Evolutionary conservation across 2,113 vertebrate species (phyloP).

Genomic region (Apistogramma diplotaenia): DNA sequence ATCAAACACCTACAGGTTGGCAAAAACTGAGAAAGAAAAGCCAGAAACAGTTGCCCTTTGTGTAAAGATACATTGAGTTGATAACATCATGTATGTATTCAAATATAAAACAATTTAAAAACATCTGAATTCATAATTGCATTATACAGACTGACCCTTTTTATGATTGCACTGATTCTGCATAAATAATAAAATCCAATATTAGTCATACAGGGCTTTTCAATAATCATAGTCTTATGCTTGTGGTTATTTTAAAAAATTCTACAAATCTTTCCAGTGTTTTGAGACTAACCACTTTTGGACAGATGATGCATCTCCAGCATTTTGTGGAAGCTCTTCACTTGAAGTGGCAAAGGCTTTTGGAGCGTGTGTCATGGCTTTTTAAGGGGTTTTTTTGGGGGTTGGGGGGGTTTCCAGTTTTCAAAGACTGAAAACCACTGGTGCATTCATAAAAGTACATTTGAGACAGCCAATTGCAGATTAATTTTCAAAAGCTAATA

Average conservation of each 20-base stretch:
- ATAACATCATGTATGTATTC: background rate
- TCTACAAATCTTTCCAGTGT: background rate
- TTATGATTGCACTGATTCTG: background rate
- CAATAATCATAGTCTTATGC: background rate
- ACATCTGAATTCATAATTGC: background rate
- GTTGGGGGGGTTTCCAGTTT: too few species aligned
- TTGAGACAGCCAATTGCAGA: background rate
- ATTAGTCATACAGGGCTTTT: background rate
- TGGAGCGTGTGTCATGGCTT: background rate
- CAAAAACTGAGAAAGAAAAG: background rate
- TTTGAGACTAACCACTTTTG: background rate
- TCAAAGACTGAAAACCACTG: background rate
- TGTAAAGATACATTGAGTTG: background rate
- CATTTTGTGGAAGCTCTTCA: background rate
- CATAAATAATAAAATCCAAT: background rate
- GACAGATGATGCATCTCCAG: background rate
- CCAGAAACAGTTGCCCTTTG: background rate
- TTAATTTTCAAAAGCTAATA: background rate
- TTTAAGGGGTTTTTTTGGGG: background rate
- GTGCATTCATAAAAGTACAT: background rate
- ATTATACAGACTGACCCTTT: background rate
- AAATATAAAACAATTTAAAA: background rate
- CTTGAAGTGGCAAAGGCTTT: background rate
- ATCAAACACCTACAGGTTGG: background rate
- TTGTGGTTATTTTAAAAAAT: background rate